A percentile compares a stretch with the other conserved stretches of the same genome.
Evolutionary conservation across 2,888 invertebrate species (phyloP).

Genomic region (Scrobipalpa costella): DNA sequence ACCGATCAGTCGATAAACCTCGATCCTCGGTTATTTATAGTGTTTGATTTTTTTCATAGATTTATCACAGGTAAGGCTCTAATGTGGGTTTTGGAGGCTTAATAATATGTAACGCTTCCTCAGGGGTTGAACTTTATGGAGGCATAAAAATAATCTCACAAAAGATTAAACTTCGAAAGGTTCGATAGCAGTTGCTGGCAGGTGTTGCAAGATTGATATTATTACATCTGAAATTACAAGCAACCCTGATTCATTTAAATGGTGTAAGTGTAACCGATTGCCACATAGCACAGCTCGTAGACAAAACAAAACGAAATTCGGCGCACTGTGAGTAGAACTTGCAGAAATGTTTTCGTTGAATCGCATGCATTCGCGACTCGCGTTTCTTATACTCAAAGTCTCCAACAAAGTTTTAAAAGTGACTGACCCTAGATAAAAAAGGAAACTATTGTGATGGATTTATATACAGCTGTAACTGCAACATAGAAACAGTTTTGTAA

Average conservation of each 20-base stretch:
- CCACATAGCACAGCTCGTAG: slow-evolving; percentile 37
- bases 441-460: no score
- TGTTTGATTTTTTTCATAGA: slow-evolving; percentile 24
- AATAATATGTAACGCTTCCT: slow-evolving; percentile 1
- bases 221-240: slow-evolving; percentile 2
- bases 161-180: background rate
- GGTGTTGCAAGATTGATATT: background rate
- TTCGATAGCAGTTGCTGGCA: background rate
- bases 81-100: slow-evolving; percentile 24
- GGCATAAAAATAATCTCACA: background rate
- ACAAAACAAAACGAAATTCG: slow-evolving; percentile 58
- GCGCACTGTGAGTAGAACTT: slow-evolving; percentile 37
- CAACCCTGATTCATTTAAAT: background rate
- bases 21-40: slow-evolving; percentile 28
- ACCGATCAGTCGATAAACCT: slow-evolving; percentile 41
- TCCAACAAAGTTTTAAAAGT: background rate
- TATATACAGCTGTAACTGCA: no score
- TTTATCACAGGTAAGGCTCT: slow-evolving; percentile 20
- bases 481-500: background rate
- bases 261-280: slow-evolving; percentile 12
- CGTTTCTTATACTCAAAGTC: slow-evolving; percentile 35
- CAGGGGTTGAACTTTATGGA: background rate
- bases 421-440: no score
- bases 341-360: slow-evolving; percentile 59
- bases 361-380: slow-evolving; percentile 39